Conservation (phyloP, 1,140 invertebrate genomes). For the Pinna nobilis region DNA sequence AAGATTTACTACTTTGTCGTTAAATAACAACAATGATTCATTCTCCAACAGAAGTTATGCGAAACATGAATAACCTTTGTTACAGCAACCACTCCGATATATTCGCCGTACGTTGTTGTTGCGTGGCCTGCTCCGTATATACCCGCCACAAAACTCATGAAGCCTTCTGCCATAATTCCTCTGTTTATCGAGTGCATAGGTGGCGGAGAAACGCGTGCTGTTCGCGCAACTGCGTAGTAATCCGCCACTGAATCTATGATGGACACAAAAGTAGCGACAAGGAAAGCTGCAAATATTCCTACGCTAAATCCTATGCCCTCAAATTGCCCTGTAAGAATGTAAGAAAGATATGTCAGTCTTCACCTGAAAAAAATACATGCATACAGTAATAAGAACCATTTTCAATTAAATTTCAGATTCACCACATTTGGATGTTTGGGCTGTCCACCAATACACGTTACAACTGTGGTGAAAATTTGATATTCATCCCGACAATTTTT, state of each 20-base stretch:
- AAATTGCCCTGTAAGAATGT: conserved; percentile 54
- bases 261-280: conserved; percentile 58
- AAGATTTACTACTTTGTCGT: background rate
- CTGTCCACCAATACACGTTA: too few relatives aligned
- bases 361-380: conserved; percentile 77
- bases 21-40: background rate
- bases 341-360: background rate
- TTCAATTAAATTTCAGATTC: conserved; percentile 33
- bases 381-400: conserved; percentile 85
- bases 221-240: conserved; percentile 61
- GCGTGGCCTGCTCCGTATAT: conserved; percentile 88
- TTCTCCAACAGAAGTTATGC: background rate
- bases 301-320: conserved; percentile 53
- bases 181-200: conserved; percentile 60
- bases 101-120: conserved; percentile 89
- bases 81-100: conserved; percentile 88
- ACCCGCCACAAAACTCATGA: conserved; percentile 88
- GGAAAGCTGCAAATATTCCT: conserved; percentile 54
- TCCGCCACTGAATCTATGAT: conserved; percentile 71
- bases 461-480: too few relatives aligned
- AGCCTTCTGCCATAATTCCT: conserved; percentile 85
- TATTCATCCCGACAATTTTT: too few relatives aligned
- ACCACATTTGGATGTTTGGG: conserved; percentile 31
- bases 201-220: conserved; percentile 52
- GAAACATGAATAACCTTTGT: conserved; percentile 72